These are phyloP conservation scores for Cyclargus thomasi DNA, from an alignment of 1,140 invertebrate genomes.

Conservation along the genomic window DNA sequence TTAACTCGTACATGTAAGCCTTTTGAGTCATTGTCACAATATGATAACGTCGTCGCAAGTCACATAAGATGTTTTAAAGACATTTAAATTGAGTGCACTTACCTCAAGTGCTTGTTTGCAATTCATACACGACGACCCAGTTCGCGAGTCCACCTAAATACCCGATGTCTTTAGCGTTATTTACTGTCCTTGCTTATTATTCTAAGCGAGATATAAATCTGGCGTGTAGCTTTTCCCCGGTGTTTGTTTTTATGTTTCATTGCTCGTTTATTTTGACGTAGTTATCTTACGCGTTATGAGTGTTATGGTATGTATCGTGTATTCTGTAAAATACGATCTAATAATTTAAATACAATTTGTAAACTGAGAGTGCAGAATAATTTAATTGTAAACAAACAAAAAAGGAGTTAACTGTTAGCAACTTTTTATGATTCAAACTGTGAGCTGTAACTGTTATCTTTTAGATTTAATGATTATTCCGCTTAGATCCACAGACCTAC, in stretches of 20 bases:
- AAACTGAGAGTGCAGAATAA: not conserved
- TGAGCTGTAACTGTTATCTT: conserved; percentile 10
- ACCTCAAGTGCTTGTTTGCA: conserved; percentile 11
- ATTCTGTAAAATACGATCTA: no score
- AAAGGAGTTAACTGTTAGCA: not conserved
- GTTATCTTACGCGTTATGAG: no score
- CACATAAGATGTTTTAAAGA: conserved; percentile 1
- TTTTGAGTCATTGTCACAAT: not conserved
- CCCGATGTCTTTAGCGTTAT: not conserved
- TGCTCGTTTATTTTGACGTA: no score
- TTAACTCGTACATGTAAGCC: not conserved
- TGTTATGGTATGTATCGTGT: no score
- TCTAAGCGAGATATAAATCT: not conserved
- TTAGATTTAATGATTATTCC: conserved; percentile 14
- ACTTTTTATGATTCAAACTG: not conserved
- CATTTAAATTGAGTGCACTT: conserved; percentile 13
- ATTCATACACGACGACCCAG: conserved; percentile 3
- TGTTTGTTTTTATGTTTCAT: no score
- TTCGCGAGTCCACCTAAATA: conserved; percentile 2
- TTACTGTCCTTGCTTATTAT: not conserved
- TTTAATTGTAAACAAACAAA: not conserved
- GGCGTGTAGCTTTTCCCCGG: not conserved
- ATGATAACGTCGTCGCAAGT: not conserved
- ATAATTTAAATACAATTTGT: not conserved
- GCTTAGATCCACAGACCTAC: conserved; percentile 19